Conservation (phyloP, 2,113 vertebrate genomes). For the Neomonachus schauinslandi region DNA sequence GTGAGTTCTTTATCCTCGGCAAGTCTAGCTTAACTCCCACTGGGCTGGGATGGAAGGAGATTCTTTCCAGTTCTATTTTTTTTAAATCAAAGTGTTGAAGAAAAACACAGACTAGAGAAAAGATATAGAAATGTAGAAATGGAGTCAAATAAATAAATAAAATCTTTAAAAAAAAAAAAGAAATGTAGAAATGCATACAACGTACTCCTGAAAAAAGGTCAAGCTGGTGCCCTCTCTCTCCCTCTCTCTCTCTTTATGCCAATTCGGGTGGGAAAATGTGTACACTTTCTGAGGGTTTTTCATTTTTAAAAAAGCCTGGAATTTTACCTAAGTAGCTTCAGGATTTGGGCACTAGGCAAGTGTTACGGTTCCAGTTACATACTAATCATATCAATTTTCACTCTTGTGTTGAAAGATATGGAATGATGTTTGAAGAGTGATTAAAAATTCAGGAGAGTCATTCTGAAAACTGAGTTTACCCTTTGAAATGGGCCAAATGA, state of each 20-base stretch:
- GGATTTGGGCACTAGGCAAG: background rate
- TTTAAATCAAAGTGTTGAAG: background rate
- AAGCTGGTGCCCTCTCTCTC: background rate
- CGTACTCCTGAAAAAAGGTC: background rate
- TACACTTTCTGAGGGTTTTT: background rate
- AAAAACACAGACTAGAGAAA: background rate
- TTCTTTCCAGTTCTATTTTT: background rate
- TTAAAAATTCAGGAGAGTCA: background rate
- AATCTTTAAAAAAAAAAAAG: background rate
- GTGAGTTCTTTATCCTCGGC: background rate
- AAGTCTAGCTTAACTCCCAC: background rate
- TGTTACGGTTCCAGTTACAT: background rate
- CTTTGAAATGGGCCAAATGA: background rate
- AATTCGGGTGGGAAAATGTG: background rate
- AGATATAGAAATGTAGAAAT: background rate
- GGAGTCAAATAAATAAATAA: no score
- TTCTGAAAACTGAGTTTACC: conserved; percentile 1
- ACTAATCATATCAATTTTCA: background rate
- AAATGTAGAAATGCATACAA: background rate
- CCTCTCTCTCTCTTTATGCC: background rate
- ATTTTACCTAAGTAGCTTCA: background rate
- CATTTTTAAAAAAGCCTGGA: background rate
- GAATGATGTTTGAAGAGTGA: background rate
- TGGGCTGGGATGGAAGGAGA: background rate
- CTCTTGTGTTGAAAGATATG: background rate